A percentile compares a stretch with the other conserved stretches of the same genome.
Evolutionary conservation across 2,797 vertebrate genomes (phyloP).

Genomic region (Hydrolagus colliei): DNA sequence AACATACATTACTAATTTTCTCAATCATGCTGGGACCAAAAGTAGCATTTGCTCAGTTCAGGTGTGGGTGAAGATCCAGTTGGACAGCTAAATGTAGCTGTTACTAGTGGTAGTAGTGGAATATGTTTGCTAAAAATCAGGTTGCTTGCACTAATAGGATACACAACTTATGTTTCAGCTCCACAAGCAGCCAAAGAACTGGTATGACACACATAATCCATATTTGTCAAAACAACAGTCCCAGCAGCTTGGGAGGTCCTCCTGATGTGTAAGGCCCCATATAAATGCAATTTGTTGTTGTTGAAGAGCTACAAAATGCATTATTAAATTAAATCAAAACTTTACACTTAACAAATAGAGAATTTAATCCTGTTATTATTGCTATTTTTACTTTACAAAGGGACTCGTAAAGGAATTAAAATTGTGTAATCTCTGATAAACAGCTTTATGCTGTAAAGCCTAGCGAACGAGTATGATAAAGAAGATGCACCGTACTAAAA

Average conservation of each 20-base stretch:
- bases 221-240: neutral
- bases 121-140: neutral
- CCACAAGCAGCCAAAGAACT: neutral
- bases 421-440: neutral
- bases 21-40: neutral
- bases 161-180: neutral
- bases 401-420: slow-evolving; percentile 2
- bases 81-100: neutral
- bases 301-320: neutral
- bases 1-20: no score
- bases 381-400: neutral
- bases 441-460: neutral
- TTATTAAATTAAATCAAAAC: neutral
- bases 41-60: neutral
- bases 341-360: neutral
- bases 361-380: neutral
- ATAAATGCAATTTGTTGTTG: neutral
- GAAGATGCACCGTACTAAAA: slow-evolving; percentile 7
- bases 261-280: no score
- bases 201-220: neutral
- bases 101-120: neutral
- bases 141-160: neutral
- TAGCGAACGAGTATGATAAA: slow-evolving; percentile 20
- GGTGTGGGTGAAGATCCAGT: neutral
- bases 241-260: no score